A percentile compares a stretch with the other conserved stretches of the same genome.
phyloP scores from a whole-genome alignment of 2,888 invertebrate genomes.

The Ennomos quercinarius region DNA sequence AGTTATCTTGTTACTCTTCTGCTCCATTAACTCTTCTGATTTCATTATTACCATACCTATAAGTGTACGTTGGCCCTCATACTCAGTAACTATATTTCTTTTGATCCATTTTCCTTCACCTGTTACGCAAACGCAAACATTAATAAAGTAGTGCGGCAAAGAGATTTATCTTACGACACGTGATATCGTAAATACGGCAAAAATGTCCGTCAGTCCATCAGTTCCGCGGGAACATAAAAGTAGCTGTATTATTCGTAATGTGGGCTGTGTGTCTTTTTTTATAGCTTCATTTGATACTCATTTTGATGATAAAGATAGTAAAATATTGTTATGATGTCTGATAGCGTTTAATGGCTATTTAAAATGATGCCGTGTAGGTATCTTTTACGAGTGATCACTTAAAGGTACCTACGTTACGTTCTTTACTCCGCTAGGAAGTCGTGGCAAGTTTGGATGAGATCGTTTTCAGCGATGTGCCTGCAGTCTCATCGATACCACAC shows the following conservation, averaged over 20 bases:
- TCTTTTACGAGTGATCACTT: constrained; percentile 10
- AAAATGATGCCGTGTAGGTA: constrained; percentile 14
- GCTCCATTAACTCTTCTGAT: no score
- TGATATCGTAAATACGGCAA: constrained; percentile 21
- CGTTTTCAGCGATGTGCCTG: no score
- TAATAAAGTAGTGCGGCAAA: constrained; percentile 6
- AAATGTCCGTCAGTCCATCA: constrained; percentile 12
- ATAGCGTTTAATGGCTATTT: constrained; percentile 20
- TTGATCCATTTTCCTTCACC: constrained; percentile 1
- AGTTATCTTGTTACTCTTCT: no score
- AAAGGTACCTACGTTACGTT: no score
- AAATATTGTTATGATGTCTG: constrained; percentile 29
- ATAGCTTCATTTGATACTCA: constrained; percentile 28
- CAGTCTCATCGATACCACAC: no score
- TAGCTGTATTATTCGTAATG: constrained; percentile 21
- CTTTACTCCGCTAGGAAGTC: no score
- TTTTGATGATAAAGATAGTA: constrained; percentile 28
- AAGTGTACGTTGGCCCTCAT: not conserved
- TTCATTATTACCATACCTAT: no score
- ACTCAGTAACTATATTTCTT: not conserved
- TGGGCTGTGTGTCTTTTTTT: constrained; percentile 24
- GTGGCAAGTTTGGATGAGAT: no score
- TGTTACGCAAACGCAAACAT: constrained; percentile 24
- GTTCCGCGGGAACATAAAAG: constrained; percentile 24
- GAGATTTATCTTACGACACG: constrained; percentile 25